phyloP scores from a whole-genome alignment of 2,113 vertebrate species.

The Xiphophorus maculatus region DNA sequence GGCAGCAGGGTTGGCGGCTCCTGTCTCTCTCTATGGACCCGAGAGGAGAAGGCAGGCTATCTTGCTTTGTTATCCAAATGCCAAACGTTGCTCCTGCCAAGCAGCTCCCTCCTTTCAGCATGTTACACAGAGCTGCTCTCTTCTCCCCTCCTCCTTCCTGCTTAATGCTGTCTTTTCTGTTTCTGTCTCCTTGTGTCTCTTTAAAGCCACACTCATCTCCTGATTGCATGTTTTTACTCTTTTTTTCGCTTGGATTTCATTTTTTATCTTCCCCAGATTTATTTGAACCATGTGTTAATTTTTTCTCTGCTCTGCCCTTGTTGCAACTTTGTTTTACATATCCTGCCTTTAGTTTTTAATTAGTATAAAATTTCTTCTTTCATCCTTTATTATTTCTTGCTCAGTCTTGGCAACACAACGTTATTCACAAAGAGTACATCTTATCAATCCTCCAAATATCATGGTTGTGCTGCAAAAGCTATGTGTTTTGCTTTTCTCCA shows the following conservation, averaged over 20 bases:
- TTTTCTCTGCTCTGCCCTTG: slow-evolving; percentile 17
- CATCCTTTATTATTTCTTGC: slow-evolving; percentile 6
- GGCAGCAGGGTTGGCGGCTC: slow-evolving; percentile 58
- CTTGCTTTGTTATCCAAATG: slow-evolving; percentile 71
- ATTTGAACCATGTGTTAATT: background rate
- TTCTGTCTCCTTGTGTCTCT: slow-evolving; percentile 24
- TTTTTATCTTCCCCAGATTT: slow-evolving; percentile 29
- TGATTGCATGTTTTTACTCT: background rate
- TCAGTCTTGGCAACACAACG: background rate
- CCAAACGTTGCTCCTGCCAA: slow-evolving; percentile 60
- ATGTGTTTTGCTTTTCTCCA: background rate
- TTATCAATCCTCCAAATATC: background rate
- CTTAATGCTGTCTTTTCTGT: slow-evolving; percentile 39
- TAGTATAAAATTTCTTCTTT: background rate
- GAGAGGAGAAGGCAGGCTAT: slow-evolving; percentile 58
- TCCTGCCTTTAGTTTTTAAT: slow-evolving; percentile 3
- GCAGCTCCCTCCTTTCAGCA: slow-evolving; percentile 54
- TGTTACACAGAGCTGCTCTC: slow-evolving; percentile 44
- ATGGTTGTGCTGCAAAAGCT: background rate
- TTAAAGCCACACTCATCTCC: slow-evolving; percentile 16
- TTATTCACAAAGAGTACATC: background rate
- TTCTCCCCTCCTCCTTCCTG: slow-evolving; percentile 12
- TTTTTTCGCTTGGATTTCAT: slow-evolving; percentile 1
- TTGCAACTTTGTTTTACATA: slow-evolving; percentile 6
- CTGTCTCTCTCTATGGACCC: slow-evolving; percentile 56